A percentile compares a stretch with the other conserved stretches of the same genome.
Conservation (phyloP, 2,113 vertebrate species). For the Aspiorhynchus laticeps region DNA sequence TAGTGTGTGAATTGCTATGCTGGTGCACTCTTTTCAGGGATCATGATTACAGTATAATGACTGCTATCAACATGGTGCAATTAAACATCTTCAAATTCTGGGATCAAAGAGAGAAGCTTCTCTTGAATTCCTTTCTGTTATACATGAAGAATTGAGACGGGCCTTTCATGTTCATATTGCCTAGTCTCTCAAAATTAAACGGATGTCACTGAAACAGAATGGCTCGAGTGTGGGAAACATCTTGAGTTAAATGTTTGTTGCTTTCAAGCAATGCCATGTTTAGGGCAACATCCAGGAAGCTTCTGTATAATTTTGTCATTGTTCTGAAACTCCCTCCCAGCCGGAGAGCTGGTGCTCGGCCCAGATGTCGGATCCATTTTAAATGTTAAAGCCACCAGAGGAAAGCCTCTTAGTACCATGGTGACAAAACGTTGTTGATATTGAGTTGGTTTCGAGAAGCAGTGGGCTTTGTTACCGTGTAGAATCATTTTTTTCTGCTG, state of each 20-base stretch:
- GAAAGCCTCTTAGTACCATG: slow-evolving; percentile 45
- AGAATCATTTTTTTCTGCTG: not conserved
- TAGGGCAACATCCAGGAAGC: slow-evolving; percentile 26
- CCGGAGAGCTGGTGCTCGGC: slow-evolving; percentile 28
- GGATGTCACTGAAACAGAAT: slow-evolving; percentile 18
- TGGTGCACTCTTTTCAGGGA: slow-evolving; percentile 13
- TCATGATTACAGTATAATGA: slow-evolving; percentile 6
- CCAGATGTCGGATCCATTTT: slow-evolving; percentile 20
- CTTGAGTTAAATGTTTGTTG: slow-evolving; percentile 34
- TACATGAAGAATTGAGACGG: slow-evolving; percentile 1
- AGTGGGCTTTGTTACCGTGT: not conserved
- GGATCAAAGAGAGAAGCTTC: slow-evolving; percentile 2
- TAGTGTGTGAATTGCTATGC: slow-evolving; percentile 6
- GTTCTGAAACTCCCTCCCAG: slow-evolving; percentile 18
- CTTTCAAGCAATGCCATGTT: slow-evolving; percentile 31
- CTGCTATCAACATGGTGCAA: slow-evolving; percentile 26
- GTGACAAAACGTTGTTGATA: slow-evolving; percentile 13
- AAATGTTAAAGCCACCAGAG: not conserved
- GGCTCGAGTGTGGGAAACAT: slow-evolving; percentile 1
- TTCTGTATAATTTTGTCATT: slow-evolving; percentile 43
- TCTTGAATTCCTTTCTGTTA: not conserved
- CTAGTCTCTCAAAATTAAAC: not conserved
- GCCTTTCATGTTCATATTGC: not conserved
- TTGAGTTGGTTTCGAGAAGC: slow-evolving; percentile 21
- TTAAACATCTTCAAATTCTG: not conserved